Percentiles rank a stretch among this genome's conserved stretches.
These are phyloP conservation scores for Sus scrofa DNA, from an alignment of 2,113 vertebrate species.

Conservation along the genomic window DNA sequence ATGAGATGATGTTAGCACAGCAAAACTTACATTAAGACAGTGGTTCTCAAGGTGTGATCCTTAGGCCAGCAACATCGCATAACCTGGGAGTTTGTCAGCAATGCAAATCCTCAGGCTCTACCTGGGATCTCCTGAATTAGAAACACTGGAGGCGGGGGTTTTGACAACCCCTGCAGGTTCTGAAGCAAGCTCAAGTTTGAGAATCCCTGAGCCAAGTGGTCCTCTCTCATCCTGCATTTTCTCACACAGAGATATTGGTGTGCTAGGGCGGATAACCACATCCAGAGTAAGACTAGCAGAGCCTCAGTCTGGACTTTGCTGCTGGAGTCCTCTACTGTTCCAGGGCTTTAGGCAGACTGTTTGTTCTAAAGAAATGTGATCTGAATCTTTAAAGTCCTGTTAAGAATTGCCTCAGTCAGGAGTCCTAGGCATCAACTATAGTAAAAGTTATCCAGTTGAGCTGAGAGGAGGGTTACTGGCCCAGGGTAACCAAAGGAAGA, in stretches of 20 bases:
- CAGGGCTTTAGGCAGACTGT: background rate
- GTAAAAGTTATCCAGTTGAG: background rate
- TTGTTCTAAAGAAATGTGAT: constrained; percentile 20
- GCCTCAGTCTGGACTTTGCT: background rate
- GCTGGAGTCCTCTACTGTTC: background rate
- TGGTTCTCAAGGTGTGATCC: background rate
- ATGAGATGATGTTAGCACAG: background rate
- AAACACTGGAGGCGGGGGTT: background rate
- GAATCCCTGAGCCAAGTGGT: background rate
- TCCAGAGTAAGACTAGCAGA: background rate
- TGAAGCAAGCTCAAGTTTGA: background rate
- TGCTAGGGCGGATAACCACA: background rate
- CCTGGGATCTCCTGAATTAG: background rate
- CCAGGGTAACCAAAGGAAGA: background rate
- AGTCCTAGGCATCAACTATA: background rate
- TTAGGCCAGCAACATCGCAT: background rate
- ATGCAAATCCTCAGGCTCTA: background rate
- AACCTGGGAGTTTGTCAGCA: background rate
- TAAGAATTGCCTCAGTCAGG: background rate
- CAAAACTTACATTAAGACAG: background rate
- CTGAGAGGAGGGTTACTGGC: background rate
- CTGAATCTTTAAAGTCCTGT: constrained; percentile 7
- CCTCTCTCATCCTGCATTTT: background rate
- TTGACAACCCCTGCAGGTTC: background rate
- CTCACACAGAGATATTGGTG: background rate